Conservation (phyloP, 1,140 invertebrate genomes). For the Calycopis cecrops region DNA sequence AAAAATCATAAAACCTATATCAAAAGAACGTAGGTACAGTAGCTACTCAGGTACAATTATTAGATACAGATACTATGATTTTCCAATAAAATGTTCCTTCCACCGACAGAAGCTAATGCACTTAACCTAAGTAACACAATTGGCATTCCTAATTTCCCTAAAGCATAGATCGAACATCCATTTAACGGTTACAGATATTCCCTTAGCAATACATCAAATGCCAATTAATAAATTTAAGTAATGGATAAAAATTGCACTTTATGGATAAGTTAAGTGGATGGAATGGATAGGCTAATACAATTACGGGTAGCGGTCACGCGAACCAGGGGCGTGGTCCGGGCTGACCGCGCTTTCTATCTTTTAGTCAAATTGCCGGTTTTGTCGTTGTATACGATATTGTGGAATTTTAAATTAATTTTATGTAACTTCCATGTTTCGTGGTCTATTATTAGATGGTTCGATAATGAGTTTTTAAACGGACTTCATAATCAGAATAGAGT, state of each 20-base stretch:
- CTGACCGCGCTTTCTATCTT: too few relatives aligned
- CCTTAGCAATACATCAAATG: slow-evolving; percentile 24
- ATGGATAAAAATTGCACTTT: slow-evolving; percentile 32
- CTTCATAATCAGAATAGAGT: too few relatives aligned
- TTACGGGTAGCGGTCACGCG: slow-evolving; percentile 41
- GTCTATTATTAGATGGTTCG: too few relatives aligned
- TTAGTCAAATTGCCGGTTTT: too few relatives aligned
- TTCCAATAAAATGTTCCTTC: neutral
- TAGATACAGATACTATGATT: too few relatives aligned
- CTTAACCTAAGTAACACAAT: neutral
- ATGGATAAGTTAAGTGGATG: slow-evolving; percentile 39
- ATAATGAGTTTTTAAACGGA: too few relatives aligned
- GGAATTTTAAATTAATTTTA: too few relatives aligned
- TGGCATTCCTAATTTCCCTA: neutral
- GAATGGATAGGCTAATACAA: slow-evolving; percentile 43
- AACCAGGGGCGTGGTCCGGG: slow-evolving; percentile 21
- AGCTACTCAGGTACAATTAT: too few relatives aligned
- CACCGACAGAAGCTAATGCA: neutral
- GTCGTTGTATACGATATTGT: too few relatives aligned
- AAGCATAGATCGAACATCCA: slow-evolving; percentile 3
- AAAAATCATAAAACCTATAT: too few relatives aligned
- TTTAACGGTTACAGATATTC: slow-evolving; percentile 12
- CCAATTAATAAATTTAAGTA: slow-evolving; percentile 32
- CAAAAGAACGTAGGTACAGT: too few relatives aligned
- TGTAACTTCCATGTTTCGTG: too few relatives aligned